phyloP scores from a whole-genome alignment of 1,140 invertebrate genomes.

The Arion vulgaris region DNA sequence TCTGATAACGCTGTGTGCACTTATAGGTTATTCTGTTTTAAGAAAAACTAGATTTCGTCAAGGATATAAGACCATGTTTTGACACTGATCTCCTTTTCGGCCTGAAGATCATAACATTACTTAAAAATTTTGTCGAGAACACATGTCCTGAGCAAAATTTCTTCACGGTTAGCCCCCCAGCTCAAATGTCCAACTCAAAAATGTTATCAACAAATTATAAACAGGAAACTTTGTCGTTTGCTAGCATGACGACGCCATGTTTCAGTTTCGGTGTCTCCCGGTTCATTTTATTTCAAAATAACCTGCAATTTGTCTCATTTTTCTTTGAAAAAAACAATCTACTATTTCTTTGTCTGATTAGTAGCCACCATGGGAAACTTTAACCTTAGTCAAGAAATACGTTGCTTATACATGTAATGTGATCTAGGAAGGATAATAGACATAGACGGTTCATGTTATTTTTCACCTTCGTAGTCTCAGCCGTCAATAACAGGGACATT shows the following conservation, averaged over 20 bases:
- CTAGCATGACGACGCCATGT: no score
- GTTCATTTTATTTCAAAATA: no score
- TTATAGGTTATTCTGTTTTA: no score
- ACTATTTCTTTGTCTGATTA: no score
- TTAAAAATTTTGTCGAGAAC: neutral
- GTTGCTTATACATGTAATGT: neutral
- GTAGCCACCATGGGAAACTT: no score
- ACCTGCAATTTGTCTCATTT: no score
- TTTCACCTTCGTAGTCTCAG: neutral
- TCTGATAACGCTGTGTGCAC: no score
- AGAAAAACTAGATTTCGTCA: no score
- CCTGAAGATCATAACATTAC: neutral
- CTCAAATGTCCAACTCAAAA: neutral
- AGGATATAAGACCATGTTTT: neutral
- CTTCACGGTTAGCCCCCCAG: neutral
- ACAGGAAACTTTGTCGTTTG: neutral
- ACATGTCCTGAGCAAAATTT: neutral
- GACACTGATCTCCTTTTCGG: neutral
- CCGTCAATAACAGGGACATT: neutral
- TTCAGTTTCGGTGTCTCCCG: no score
- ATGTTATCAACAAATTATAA: neutral
- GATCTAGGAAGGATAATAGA: neutral
- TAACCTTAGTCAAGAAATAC: neutral
- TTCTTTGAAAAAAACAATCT: no score
- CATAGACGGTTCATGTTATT: conserved; percentile 7